Conservation (phyloP, 2,888 invertebrate species). For the Stictocephala bisonia region DNA sequence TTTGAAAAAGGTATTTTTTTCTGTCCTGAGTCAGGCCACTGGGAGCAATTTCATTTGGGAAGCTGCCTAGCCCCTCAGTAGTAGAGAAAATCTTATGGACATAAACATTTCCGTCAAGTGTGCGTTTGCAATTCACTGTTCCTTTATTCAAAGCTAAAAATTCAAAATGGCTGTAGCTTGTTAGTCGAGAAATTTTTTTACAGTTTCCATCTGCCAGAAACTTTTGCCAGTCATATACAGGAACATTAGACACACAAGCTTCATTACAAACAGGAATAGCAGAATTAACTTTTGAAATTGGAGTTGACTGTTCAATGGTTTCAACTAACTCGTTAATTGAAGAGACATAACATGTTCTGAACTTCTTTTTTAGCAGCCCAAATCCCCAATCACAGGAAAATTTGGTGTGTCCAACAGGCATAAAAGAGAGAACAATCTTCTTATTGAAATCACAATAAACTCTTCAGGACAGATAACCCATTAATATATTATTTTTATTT, state of each 20-base stretch:
- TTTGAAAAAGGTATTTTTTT: too few relatives aligned
- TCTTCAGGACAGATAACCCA: slow-evolving; percentile 11
- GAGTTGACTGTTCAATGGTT: background rate
- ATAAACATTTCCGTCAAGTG: too few relatives aligned
- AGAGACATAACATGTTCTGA: background rate
- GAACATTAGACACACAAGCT: background rate
- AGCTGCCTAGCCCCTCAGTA: too few relatives aligned
- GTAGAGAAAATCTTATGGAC: too few relatives aligned
- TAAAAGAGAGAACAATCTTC: background rate
- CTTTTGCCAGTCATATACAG: background rate
- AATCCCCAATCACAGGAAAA: background rate
- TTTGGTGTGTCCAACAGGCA: background rate
- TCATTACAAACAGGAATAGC: background rate
- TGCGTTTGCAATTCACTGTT: too few relatives aligned
- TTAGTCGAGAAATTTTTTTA: too few relatives aligned
- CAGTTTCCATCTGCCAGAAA: too few relatives aligned
- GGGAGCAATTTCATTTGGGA: too few relatives aligned
- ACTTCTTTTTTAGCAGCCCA: background rate
- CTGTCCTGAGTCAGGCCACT: too few relatives aligned
- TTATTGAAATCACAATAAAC: background rate
- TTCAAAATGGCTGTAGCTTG: too few relatives aligned
- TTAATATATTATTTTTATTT: slow-evolving; percentile 48
- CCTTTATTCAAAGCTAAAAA: too few relatives aligned
- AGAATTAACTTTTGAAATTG: background rate
- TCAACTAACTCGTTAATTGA: background rate